phyloP scores from a whole-genome alignment of 2,888 invertebrate genomes.

The Rhingia rostrata region DNA sequence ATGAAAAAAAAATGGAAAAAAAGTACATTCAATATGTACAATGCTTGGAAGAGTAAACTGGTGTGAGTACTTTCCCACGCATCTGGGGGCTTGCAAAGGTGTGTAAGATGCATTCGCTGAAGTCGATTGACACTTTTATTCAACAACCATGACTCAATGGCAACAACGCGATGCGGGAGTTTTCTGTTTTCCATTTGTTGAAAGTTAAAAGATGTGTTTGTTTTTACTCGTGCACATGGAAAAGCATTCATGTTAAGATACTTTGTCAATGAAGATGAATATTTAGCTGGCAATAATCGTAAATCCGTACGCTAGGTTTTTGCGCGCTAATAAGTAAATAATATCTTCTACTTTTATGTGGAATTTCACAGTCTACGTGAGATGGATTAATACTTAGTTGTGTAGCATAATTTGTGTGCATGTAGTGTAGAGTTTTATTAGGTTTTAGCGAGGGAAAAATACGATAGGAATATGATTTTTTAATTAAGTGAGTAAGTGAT shows the following conservation, averaged over 20 bases:
- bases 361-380: slow-evolving; percentile 4
- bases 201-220: slow-evolving; percentile 22
- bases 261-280: slow-evolving; percentile 65
- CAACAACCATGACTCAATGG: slow-evolving; percentile 58
- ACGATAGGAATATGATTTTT: not conserved
- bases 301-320: slow-evolving; percentile 29
- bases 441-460: slow-evolving; percentile 5
- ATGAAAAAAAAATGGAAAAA: slow-evolving; percentile 2
- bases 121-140: slow-evolving; percentile 61
- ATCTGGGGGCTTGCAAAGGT: not conserved
- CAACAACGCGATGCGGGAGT: not conserved
- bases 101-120: slow-evolving; percentile 49
- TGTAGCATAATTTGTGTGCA: slow-evolving; percentile 1
- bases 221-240: not conserved
- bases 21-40: not conserved
- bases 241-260: slow-evolving; percentile 47
- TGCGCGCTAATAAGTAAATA: not conserved
- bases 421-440: not conserved
- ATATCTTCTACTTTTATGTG: too few relatives aligned
- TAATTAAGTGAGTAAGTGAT: not conserved
- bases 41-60: slow-evolving; percentile 23
- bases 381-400: slow-evolving; percentile 1
- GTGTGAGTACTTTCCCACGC: slow-evolving; percentile 20
- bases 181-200: slow-evolving; percentile 17
- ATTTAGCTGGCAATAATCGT: slow-evolving; percentile 44